Evolutionary conservation across 2,113 vertebrate genomes (phyloP).

Genomic region (Microtus pennsylvanicus): DNA sequence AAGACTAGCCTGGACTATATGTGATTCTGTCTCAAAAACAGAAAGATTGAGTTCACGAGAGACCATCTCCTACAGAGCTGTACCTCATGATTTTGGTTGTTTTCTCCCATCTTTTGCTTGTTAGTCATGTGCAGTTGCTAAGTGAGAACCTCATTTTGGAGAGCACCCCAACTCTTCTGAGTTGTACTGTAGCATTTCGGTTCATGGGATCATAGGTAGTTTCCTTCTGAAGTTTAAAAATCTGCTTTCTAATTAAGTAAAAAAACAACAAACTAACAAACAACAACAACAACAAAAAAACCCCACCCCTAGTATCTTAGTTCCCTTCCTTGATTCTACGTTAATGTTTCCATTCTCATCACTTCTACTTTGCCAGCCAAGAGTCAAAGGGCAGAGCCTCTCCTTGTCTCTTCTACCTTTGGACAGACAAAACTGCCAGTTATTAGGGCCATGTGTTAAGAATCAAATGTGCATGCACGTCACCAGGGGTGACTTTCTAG

Average conservation of each 20-base stretch:
- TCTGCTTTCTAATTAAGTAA: not conserved
- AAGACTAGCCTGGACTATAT: not conserved
- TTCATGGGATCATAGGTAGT: not conserved
- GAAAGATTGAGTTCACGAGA: not conserved
- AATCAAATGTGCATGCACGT: not conserved
- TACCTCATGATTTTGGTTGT: not conserved
- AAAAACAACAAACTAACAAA: no score
- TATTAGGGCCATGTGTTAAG: not conserved
- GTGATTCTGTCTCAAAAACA: not conserved
- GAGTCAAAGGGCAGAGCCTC: not conserved
- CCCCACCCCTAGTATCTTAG: not conserved
- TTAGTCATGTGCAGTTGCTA: rapidly evolving
- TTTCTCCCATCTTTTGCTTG: not conserved
- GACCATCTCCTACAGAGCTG: not conserved
- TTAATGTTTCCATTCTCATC: slow-evolving; percentile 2
- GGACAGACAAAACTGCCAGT: not conserved
- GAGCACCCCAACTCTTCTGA: not conserved
- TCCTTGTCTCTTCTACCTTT: not conserved
- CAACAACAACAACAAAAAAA: no score
- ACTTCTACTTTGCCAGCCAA: slow-evolving; percentile 32
- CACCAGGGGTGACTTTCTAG: not conserved
- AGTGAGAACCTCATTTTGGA: not conserved
- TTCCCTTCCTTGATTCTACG: not conserved
- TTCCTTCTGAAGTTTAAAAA: not conserved
- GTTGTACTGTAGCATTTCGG: not conserved